Evolutionary conservation across 2,888 invertebrate genomes (phyloP).

Genomic region (Noctua pronuba): DNA sequence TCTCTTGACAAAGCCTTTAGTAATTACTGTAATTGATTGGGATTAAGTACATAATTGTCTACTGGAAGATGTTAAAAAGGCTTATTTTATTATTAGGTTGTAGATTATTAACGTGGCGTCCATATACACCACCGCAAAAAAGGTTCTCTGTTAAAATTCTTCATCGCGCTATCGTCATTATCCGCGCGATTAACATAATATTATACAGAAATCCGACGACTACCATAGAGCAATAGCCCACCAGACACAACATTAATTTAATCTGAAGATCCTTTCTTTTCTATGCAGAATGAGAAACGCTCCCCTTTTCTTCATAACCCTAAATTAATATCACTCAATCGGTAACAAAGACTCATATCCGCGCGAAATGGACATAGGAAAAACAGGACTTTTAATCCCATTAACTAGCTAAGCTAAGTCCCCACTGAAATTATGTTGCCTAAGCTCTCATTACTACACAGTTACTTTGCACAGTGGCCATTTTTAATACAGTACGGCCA

Average conservation of each 20-base stretch:
- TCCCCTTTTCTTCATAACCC: neutral
- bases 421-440: conserved; percentile 17
- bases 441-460: conserved; percentile 26
- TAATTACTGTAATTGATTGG: conserved; percentile 1
- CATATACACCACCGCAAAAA: neutral
- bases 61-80: neutral
- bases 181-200: neutral
- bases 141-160: neutral
- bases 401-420: conserved; percentile 16
- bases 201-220: neutral
- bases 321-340: conserved; percentile 2
- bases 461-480: conserved; percentile 31
- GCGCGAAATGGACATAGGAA: conserved; percentile 6
- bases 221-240: neutral
- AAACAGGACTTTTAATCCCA: conserved; percentile 18
- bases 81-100: neutral
- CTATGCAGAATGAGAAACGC: neutral
- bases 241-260: neutral
- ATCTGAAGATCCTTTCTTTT: neutral
- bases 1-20: neutral
- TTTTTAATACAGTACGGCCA: conserved; percentile 42
- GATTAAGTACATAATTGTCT: neutral
- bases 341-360: neutral
- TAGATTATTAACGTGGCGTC: neutral
- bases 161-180: neutral